These are phyloP conservation scores for Eolophus roseicapilla DNA, from an alignment of 2,113 vertebrate species.

Conservation along the genomic window DNA sequence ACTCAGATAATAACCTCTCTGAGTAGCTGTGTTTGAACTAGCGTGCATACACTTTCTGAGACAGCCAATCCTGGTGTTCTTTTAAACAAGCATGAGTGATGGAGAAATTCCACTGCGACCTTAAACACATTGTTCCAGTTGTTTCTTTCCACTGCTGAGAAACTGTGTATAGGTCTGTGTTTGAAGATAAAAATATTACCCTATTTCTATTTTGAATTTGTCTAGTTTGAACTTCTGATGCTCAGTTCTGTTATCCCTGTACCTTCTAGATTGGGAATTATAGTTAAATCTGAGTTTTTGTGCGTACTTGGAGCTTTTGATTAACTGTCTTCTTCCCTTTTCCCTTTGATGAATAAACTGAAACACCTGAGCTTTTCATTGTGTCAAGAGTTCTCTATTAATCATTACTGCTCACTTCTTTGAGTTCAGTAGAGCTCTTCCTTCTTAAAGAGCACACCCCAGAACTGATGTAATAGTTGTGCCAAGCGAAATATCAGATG, in stretches of 20 bases:
- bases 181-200: background rate
- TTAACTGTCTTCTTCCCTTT: background rate
- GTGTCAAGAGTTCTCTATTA: background rate
- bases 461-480: background rate
- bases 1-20: constrained; percentile 32
- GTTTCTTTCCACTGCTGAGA: background rate
- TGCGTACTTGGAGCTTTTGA: background rate
- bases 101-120: constrained; percentile 48
- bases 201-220: background rate
- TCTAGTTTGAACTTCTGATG: background rate
- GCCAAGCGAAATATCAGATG: background rate
- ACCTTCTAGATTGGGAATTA: background rate
- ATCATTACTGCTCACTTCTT: background rate
- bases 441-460: background rate
- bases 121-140: background rate
- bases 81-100: constrained; percentile 40
- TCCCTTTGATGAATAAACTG: background rate
- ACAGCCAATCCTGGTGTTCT: background rate
- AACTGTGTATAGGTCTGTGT: background rate
- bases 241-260: background rate
- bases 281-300: background rate
- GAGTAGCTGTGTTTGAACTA: constrained; percentile 62
- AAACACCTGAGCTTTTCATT: background rate
- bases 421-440: background rate
- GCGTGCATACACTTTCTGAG: background rate